These are phyloP conservation scores for Oreocharis arfaki DNA, from an alignment of 2,113 vertebrate genomes.

Conservation along the genomic window DNA sequence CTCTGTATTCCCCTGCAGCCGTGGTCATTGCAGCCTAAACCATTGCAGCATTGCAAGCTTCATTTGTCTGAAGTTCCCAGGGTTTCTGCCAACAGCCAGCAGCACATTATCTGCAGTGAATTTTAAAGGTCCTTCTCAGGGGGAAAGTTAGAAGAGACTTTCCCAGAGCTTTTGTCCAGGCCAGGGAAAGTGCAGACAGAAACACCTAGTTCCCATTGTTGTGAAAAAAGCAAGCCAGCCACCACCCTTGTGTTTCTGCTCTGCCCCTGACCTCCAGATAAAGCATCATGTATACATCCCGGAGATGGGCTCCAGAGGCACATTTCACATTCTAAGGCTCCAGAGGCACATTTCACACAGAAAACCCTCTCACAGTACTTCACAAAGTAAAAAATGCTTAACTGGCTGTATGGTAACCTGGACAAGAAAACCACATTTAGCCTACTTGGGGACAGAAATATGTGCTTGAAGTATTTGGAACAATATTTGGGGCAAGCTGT, in stretches of 20 bases:
- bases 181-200: background rate
- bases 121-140: constrained; percentile 12
- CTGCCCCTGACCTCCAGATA: background rate
- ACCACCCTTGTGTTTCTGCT: background rate
- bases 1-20: background rate
- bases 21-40: background rate
- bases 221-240: background rate
- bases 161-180: background rate
- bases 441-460: background rate
- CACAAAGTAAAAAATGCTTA: background rate
- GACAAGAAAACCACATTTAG: background rate
- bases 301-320: background rate
- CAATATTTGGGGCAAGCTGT: background rate
- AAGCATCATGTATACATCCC: background rate
- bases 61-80: background rate
- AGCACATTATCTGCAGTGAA: background rate
- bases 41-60: background rate
- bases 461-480: background rate
- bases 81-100: constrained; percentile 21
- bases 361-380: background rate
- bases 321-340: background rate
- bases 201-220: background rate
- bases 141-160: background rate
- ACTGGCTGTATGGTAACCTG: background rate
- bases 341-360: background rate